A percentile compares a stretch with the other conserved stretches of the same genome.
Conservation (phyloP, 2,797 vertebrate species). For the Hoplostethus mediterraneus region DNA sequence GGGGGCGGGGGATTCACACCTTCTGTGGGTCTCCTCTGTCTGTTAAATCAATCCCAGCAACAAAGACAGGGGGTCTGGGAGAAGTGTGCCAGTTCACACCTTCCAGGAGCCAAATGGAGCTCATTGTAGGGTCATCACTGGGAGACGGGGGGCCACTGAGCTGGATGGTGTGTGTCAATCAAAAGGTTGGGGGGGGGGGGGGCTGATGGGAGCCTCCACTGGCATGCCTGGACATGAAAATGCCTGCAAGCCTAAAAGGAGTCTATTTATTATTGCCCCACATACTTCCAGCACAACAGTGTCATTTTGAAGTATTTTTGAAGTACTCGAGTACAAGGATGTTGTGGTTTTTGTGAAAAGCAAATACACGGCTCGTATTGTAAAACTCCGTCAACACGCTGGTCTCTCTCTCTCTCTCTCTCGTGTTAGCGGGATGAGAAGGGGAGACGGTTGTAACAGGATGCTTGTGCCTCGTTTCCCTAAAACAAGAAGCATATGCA, state of each 20-base stretch:
- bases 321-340: conserved; percentile 10
- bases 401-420: neutral
- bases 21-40: conserved; percentile 71
- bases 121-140: conserved; percentile 59
- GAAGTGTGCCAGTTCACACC: conserved; percentile 83
- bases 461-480: conserved; percentile 39
- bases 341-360: neutral
- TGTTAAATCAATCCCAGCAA: conserved; percentile 80
- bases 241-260: conserved; percentile 23
- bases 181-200: too few species aligned
- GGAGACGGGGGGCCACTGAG: conserved; percentile 48
- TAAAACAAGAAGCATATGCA: conserved; percentile 47
- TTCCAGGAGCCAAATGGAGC: conserved; percentile 82
- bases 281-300: conserved; percentile 23
- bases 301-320: conserved; percentile 37
- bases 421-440: neutral
- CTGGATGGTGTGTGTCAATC: conserved; percentile 75
- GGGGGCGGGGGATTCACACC: conserved; percentile 73
- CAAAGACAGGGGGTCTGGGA: conserved; percentile 63
- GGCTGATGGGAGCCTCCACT: conserved; percentile 50
- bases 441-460: conserved; percentile 34
- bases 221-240: conserved; percentile 78
- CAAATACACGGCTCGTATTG: neutral
- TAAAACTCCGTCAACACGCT: conserved; percentile 10
- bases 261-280: conserved; percentile 55